Conservation (phyloP, 2,113 vertebrate species). For the Egretta garzetta region DNA sequence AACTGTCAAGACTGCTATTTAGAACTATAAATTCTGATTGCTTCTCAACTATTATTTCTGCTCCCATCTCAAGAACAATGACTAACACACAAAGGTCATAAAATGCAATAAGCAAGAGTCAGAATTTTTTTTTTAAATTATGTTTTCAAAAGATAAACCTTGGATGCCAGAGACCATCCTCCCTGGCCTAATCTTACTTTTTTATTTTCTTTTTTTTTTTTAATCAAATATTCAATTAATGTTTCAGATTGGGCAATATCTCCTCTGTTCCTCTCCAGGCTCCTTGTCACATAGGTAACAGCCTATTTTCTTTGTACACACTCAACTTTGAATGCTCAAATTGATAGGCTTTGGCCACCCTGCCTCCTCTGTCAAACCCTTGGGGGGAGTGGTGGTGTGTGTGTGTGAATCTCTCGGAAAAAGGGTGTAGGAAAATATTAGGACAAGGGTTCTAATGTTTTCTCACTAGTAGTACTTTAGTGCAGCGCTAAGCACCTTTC, state of each 20-base stretch:
- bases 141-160: neutral
- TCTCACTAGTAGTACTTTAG: neutral
- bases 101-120: neutral
- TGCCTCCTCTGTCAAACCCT: neutral
- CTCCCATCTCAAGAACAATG: neutral
- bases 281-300: neutral
- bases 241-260: neutral
- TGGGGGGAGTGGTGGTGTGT: no score
- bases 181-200: neutral
- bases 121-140: neutral
- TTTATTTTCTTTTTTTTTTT: neutral
- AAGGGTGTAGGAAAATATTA: neutral
- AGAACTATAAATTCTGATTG: slow-evolving; percentile 16
- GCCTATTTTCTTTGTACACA: neutral
- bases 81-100: neutral
- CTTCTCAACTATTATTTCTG: neutral
- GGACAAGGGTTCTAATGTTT: neutral
- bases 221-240: neutral
- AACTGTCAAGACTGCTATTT: slow-evolving; percentile 17
- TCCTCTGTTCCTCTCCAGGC: neutral
- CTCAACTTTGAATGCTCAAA: neutral
- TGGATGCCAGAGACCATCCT: neutral
- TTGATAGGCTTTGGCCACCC: neutral
- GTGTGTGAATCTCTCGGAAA: neutral
- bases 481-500: neutral